Evolutionary conservation across 2,113 vertebrate genomes (phyloP).

Genomic region (Ammodramus savannarum): DNA sequence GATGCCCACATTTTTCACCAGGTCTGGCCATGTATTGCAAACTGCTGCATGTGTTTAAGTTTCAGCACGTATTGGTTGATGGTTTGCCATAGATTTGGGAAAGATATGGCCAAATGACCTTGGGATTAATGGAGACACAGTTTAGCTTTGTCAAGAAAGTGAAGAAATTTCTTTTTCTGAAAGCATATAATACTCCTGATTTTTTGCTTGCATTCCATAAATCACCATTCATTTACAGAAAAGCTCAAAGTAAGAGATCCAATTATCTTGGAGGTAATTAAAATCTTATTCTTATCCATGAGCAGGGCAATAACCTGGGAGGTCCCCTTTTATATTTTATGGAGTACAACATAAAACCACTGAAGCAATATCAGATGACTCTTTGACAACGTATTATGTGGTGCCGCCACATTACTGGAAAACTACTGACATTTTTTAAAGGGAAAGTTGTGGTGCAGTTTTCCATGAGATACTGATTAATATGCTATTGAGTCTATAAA

Average conservation of each 20-base stretch:
- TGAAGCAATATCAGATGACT: slow-evolving; percentile 10
- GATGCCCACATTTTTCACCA: too few relatives aligned
- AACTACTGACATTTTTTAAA: slow-evolving; percentile 25
- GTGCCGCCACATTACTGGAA: neutral
- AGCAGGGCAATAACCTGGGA: neutral
- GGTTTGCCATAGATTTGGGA: neutral
- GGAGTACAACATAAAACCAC: slow-evolving; percentile 3
- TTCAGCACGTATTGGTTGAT: neutral
- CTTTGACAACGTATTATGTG: neutral
- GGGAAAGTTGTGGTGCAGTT: neutral
- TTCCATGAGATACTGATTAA: slow-evolving; percentile 41
- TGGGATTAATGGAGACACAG: neutral
- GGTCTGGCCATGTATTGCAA: neutral
- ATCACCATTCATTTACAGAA: neutral
- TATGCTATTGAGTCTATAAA: slow-evolving; percentile 57
- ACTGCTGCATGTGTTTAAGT: neutral
- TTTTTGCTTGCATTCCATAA: neutral
- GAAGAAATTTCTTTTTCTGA: neutral
- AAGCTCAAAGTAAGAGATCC: neutral
- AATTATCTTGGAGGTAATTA: neutral
- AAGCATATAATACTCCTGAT: neutral
- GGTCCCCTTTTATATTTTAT: neutral
- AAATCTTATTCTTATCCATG: neutral
- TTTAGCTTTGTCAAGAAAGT: neutral
- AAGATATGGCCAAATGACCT: neutral